Evolutionary conservation across 2,113 vertebrate genomes (phyloP).

Genomic region (Rhinopomastus cyanomelas): DNA sequence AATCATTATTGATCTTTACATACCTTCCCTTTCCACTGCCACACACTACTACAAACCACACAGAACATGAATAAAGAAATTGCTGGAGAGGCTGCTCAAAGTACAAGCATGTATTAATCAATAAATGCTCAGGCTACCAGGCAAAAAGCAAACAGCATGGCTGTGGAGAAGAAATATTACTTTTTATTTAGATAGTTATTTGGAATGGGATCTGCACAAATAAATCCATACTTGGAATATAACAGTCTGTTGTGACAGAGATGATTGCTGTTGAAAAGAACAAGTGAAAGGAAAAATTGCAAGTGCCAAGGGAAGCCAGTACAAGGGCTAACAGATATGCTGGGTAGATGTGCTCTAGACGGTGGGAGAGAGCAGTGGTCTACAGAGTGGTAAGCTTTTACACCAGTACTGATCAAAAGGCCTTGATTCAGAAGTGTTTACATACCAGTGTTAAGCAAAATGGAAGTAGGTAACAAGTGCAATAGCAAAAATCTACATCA

Average conservation of each 20-base stretch:
- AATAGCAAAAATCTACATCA: background rate
- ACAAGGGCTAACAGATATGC: background rate
- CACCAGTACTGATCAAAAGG: background rate
- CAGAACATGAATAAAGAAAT: slow-evolving; percentile 56
- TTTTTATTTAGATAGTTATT: slow-evolving; percentile 66
- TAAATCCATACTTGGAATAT: slow-evolving; percentile 66
- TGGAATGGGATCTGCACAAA: slow-evolving; percentile 56
- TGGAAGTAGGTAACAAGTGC: background rate
- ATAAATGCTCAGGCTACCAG: slow-evolving; percentile 64
- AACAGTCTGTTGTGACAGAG: slow-evolving; percentile 57
- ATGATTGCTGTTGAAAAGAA: slow-evolving; percentile 48
- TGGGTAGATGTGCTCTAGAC: background rate
- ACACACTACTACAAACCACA: slow-evolving; percentile 58
- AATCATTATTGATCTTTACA: slow-evolving; percentile 75
- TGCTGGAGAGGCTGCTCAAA: slow-evolving; percentile 60
- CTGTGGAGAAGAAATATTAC: slow-evolving; percentile 49
- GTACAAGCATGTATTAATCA: slow-evolving; percentile 67
- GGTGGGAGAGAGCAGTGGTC: background rate
- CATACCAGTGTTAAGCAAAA: background rate
- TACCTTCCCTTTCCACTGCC: slow-evolving; percentile 58
- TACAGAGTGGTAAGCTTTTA: background rate
- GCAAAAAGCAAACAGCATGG: slow-evolving; percentile 46
- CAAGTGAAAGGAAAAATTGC: slow-evolving; percentile 11
- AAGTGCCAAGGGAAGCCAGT: background rate
- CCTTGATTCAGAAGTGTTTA: background rate